A percentile compares a stretch with the other conserved stretches of the same genome.
Conservation (phyloP, 2,113 vertebrate genomes). For the Hemichromis elongatus region DNA sequence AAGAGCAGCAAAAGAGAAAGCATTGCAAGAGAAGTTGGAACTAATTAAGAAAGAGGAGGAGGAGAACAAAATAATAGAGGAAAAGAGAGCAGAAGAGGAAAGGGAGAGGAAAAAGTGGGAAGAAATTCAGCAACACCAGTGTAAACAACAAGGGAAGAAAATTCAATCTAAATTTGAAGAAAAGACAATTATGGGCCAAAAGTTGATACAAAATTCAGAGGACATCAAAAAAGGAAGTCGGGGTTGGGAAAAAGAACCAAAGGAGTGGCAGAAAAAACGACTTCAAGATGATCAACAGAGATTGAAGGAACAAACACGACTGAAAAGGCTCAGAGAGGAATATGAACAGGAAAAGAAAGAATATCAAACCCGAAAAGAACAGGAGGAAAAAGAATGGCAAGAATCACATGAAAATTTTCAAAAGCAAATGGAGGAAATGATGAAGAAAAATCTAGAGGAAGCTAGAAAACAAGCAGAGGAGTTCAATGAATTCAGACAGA, state of each 20-base stretch:
- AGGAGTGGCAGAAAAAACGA: background rate
- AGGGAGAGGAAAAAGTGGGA: background rate
- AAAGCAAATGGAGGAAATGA: background rate
- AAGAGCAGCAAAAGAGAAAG: background rate
- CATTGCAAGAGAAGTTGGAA: background rate
- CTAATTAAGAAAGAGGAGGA: background rate
- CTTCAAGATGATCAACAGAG: background rate
- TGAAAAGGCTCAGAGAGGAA: background rate
- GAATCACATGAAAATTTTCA: background rate
- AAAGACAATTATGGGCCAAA: background rate
- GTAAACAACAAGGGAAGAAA: background rate
- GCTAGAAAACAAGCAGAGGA: conserved; percentile 2
- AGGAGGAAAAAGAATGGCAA: background rate
- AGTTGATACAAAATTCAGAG: too few species aligned
- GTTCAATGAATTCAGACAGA: background rate
- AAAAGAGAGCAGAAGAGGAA: background rate
- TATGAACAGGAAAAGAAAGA: background rate
- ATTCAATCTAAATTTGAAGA: background rate
- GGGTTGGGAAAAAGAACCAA: background rate
- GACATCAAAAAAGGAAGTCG: background rate
- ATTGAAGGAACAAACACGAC: background rate
- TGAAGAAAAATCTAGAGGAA: background rate
- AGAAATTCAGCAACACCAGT: background rate
- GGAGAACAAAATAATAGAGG: background rate
- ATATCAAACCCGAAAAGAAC: background rate